phyloP scores from a whole-genome alignment of 1,140 invertebrate genomes.

The Anoplolepis gracilipes region DNA sequence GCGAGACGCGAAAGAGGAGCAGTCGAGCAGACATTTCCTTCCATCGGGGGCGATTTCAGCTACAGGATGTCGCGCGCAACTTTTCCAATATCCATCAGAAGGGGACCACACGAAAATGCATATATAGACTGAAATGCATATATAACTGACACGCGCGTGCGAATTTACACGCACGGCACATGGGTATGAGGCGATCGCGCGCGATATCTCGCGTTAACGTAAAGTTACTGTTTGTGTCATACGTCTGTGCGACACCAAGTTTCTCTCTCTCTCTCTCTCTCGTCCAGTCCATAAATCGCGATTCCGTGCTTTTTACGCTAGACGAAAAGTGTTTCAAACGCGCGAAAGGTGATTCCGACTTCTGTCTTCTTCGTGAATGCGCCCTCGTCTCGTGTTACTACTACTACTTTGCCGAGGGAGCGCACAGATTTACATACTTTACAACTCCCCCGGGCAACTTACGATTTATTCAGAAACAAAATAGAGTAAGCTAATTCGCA shows the following conservation, averaged over 20 bases:
- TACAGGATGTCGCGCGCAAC: conserved; percentile 70
- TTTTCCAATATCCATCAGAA: conserved; percentile 73
- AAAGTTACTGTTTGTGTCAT: conserved; percentile 33
- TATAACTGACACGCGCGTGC: no score
- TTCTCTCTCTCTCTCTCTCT: neutral
- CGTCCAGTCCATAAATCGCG: conserved; percentile 8
- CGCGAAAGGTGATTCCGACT: neutral
- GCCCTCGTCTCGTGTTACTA: neutral
- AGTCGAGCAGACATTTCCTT: conserved; percentile 57
- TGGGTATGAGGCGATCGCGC: conserved; percentile 14
- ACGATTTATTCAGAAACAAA: conserved; percentile 22
- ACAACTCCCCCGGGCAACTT: neutral
- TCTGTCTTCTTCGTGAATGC: neutral
- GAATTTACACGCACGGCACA: conserved; percentile 53
- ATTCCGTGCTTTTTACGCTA: neutral
- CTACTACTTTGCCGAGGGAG: neutral
- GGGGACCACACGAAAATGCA: conserved; percentile 49
- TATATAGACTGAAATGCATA: conserved; percentile 39
- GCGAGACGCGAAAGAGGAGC: conserved; percentile 45
- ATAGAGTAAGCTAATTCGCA: conserved; percentile 12
- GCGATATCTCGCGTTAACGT: conserved; percentile 61
- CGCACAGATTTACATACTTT: conserved; percentile 6
- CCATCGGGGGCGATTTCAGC: conserved; percentile 60
- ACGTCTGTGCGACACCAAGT: neutral
- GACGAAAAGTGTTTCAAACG: neutral